A percentile compares a stretch with the other conserved stretches of the same genome.
Conservation (phyloP, 1,140 invertebrate species). For the Oscheius sp. region DNA sequence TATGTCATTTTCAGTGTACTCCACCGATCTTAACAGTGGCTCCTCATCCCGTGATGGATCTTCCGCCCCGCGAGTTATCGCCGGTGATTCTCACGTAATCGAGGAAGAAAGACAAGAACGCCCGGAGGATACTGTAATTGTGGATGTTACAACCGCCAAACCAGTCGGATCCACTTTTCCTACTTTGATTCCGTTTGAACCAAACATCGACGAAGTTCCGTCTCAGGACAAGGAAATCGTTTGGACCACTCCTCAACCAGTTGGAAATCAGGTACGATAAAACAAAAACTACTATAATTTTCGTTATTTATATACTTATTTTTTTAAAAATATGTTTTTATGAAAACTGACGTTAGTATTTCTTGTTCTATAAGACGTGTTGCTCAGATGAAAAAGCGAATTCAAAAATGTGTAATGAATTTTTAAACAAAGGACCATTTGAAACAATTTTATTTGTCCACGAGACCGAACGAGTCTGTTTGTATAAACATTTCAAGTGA, state of each 20-base stretch:
- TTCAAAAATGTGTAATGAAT: too few species aligned
- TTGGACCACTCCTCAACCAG: not conserved
- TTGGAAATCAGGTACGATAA: too few species aligned
- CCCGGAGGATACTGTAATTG: not conserved
- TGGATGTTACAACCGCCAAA: not conserved
- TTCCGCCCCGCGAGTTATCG: too few species aligned
- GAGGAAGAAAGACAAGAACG: not conserved
- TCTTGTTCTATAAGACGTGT: too few species aligned
- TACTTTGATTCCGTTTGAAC: not conserved
- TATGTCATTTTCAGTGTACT: not conserved
- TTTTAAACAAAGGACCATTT: too few species aligned
- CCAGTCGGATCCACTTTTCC: not conserved
- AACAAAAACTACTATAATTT: too few species aligned
- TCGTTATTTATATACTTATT: too few species aligned
- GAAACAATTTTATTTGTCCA: too few species aligned
- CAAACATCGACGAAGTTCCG: not conserved
- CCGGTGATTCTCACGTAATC: not conserved
- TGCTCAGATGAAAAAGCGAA: too few species aligned
- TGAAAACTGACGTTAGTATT: not conserved
- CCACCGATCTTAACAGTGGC: not conserved
- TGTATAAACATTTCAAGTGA: too few species aligned
- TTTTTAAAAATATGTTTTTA: too few species aligned
- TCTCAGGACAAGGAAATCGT: not conserved
- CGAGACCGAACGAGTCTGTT: too few species aligned
- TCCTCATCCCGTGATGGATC: not conserved